Conservation (phyloP, 2,113 vertebrate species). For the Amphiprion percula region DNA sequence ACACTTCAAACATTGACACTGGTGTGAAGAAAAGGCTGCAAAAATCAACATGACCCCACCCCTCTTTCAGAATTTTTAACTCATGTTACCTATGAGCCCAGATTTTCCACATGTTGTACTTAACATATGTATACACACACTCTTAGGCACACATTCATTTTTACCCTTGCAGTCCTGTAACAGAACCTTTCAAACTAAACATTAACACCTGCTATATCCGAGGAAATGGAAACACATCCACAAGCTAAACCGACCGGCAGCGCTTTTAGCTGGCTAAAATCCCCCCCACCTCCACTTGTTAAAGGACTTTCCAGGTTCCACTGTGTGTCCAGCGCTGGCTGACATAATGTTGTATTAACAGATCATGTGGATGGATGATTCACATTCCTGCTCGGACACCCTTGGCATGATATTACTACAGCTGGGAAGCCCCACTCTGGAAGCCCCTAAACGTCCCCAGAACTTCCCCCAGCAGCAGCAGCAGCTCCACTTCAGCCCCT, state of each 20-base stretch:
- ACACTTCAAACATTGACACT: no score
- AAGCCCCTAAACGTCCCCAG: conserved; percentile 69
- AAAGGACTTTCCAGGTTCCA: conserved; percentile 70
- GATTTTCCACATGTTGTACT: no score
- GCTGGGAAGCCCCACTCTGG: conserved; percentile 76
- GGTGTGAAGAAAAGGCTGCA: no score
- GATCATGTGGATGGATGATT: conserved; percentile 66
- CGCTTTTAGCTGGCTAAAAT: conserved; percentile 37
- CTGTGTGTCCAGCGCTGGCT: conserved; percentile 28
- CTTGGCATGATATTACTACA: conserved; percentile 61
- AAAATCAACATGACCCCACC: no score
- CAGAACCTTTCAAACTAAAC: conserved; percentile 21
- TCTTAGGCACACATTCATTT: not conserved
- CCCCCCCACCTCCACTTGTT: conserved; percentile 43
- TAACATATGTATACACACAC: no score
- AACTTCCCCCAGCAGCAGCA: conserved; percentile 46
- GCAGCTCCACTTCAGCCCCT: conserved; percentile 37
- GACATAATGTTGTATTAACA: conserved; percentile 65
- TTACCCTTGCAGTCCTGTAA: not conserved
- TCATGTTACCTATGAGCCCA: no score
- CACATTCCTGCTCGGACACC: conserved; percentile 72
- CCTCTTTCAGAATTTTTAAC: no score
- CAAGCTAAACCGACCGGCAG: conserved; percentile 17
- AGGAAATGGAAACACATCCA: conserved; percentile 45
- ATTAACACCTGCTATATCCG: conserved; percentile 44